phyloP scores from a whole-genome alignment of 2,113 vertebrate genomes.

The Phylloscopus trochilus region DNA sequence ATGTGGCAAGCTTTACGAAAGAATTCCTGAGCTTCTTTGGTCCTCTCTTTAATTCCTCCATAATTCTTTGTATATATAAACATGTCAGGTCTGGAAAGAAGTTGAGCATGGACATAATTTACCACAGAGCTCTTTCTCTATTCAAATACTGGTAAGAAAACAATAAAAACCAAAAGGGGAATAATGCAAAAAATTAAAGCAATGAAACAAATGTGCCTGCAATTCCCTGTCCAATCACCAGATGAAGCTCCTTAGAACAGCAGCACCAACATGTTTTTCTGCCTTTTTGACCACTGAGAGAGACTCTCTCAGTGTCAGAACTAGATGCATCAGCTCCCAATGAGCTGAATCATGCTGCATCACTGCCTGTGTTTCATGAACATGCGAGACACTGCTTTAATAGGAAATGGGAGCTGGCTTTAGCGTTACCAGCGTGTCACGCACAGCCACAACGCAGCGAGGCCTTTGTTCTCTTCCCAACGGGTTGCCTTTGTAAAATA shows the following conservation, averaged over 20 bases:
- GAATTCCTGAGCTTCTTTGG: conserved; percentile 48
- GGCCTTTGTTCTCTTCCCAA: neutral
- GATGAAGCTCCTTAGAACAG: conserved; percentile 31
- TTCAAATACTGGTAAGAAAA: conserved; percentile 3
- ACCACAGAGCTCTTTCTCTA: neutral
- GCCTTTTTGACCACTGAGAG: neutral
- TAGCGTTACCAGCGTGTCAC: rapidly evolving
- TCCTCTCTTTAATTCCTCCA: conserved; percentile 18
- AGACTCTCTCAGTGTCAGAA: neutral
- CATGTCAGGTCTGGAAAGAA: conserved; percentile 29
- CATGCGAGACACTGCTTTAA: conserved; percentile 26
- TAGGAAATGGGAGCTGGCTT: conserved; percentile 27
- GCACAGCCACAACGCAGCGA: neutral
- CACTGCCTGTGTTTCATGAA: neutral
- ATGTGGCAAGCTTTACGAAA: conserved; percentile 39
- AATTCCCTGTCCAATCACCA: neutral
- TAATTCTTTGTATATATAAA: conserved; percentile 52
- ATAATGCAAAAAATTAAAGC: neutral
- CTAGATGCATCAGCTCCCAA: neutral
- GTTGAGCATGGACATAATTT: neutral
- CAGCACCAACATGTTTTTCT: neutral
- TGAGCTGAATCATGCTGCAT: neutral
- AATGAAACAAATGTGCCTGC: neutral
- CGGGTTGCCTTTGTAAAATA: neutral
- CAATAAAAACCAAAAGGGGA: neutral